phyloP scores from a whole-genome alignment of 2,113 vertebrate genomes.

The Probosciger aterrimus region DNA sequence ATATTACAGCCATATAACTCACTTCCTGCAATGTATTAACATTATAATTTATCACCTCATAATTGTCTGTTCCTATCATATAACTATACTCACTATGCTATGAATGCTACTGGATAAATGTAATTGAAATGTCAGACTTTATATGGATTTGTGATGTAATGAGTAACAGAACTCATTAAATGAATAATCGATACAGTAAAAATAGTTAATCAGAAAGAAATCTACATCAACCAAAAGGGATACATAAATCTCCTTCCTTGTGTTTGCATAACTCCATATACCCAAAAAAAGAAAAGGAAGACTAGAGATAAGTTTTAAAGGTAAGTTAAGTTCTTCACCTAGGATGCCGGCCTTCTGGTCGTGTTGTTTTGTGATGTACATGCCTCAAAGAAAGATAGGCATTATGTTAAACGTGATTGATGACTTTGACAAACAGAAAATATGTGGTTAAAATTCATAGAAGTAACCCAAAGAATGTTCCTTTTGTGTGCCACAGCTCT shows the following conservation, averaged over 20 bases:
- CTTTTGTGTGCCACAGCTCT: neutral
- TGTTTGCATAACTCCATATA: neutral
- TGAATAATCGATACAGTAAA: neutral
- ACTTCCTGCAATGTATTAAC: neutral
- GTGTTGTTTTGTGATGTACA: neutral
- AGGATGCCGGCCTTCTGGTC: neutral
- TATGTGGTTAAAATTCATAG: neutral
- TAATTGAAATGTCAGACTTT: slow-evolving; percentile 23
- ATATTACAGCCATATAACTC: neutral
- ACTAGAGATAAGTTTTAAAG: neutral
- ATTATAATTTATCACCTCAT: neutral
- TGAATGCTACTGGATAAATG: neutral
- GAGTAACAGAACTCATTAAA: neutral
- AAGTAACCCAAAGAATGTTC: neutral
- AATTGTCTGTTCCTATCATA: neutral
- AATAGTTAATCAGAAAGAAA: slow-evolving; percentile 12
- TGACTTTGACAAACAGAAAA: neutral
- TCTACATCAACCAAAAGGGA: neutral
- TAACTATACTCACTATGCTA: neutral
- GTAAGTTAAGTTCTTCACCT: neutral
- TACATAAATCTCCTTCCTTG: neutral
- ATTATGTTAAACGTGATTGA: neutral
- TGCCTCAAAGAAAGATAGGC: slow-evolving; percentile 2
- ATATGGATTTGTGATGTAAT: slow-evolving; percentile 8
- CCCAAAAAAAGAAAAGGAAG: neutral